Percentiles rank a stretch among this genome's conserved stretches.
Conservation (phyloP, 2,113 vertebrate genomes). For the Pica pica region DNA sequence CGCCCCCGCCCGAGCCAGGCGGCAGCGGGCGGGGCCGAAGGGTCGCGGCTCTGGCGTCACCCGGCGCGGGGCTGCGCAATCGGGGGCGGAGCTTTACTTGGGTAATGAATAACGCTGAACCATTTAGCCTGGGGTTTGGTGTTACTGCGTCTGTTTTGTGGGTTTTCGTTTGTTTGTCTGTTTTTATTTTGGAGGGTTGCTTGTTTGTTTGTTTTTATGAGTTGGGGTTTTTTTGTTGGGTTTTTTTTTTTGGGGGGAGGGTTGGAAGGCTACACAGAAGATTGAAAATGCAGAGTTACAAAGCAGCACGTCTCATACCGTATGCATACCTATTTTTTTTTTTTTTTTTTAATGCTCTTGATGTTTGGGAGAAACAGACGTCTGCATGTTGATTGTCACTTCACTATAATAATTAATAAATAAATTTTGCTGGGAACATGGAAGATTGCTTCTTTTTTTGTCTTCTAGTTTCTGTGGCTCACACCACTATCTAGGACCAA, state of each 20-base stretch:
- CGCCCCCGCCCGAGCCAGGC: background rate
- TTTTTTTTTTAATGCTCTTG: no score
- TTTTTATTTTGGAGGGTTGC: background rate
- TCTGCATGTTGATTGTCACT: background rate
- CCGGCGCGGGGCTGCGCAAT: no score
- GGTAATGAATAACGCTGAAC: accelerated
- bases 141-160: accelerated
- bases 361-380: background rate
- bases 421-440: background rate
- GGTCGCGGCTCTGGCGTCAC: background rate
- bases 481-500: background rate
- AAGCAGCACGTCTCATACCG: background rate
- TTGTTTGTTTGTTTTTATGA: background rate
- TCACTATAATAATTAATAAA: background rate
- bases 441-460: background rate
- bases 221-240: background rate
- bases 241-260: no score
- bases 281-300: background rate
- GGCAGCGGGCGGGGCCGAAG: background rate
- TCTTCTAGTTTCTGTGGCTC: background rate
- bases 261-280: background rate
- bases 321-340: no score
- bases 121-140: accelerated
- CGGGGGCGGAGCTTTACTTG: accelerated
- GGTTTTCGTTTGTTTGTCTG: accelerated